Evolutionary conservation across 2,113 vertebrate species (phyloP).

Genomic region (Indri indri): DNA sequence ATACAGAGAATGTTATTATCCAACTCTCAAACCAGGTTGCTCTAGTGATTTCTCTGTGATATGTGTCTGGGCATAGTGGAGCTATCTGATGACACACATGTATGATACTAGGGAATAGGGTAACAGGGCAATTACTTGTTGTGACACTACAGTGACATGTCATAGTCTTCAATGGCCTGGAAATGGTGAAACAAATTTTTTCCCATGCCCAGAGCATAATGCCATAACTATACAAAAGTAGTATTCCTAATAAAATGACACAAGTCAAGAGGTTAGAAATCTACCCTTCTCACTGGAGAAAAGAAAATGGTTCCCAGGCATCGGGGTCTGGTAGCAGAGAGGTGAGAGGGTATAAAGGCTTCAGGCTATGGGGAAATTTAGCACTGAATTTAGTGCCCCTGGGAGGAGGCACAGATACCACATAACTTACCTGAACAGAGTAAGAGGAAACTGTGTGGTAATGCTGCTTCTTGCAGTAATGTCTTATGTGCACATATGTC

Average conservation of each 20-base stretch:
- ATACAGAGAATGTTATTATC: not conserved
- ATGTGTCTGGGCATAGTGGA: not conserved
- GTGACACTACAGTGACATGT: not conserved
- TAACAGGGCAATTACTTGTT: constrained; percentile 15
- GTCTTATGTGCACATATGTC: not conserved
- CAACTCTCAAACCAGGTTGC: not conserved
- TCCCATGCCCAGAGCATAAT: not conserved
- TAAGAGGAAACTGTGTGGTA: not conserved
- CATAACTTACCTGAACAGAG: not conserved
- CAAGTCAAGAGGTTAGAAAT: constrained; percentile 42
- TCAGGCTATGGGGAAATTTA: not conserved
- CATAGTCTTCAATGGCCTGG: constrained; percentile 42
- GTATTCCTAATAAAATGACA: constrained; percentile 38
- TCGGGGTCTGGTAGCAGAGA: not conserved
- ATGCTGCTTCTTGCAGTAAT: not conserved
- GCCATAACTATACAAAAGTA: constrained; percentile 32
- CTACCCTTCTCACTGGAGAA: not conserved
- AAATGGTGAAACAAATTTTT: constrained; percentile 47
- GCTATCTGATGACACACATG: not conserved
- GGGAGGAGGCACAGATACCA: not conserved
- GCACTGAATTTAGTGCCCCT: not conserved
- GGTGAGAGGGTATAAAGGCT: not conserved
- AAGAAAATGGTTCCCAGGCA: constrained; percentile 4
- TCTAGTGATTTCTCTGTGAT: constrained; percentile 31
- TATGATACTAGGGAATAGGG: constrained; percentile 5